Base-by-base conservation (phyloP, 2,797 vertebrate genomes). In the Cryptoprocta ferox region DNA sequence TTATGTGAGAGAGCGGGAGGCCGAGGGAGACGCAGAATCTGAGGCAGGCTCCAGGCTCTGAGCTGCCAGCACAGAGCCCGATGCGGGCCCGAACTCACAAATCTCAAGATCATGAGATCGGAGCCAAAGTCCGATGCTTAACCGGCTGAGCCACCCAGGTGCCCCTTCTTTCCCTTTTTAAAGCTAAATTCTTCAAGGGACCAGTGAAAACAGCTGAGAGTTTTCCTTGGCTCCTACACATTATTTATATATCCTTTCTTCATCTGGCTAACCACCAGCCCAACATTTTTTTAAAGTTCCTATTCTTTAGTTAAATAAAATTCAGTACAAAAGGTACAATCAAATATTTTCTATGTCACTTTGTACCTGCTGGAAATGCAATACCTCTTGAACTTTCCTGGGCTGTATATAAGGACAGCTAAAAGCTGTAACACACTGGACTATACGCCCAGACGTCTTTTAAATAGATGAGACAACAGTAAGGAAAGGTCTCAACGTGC, bases 291-390 rank as follows among this genome's bases (percentile, higher is more conserved):
- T 59, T 59, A 37, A 97, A 63, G 21, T 70, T 61, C 75, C 35
- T 79, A 10, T 39, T 45, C 16, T 70, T 96, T 48, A 71, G 83
- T 88, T 78, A 88, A 56, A 42, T 91, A 28, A 75, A 95, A 95
- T 78, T 92, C 42, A 42, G 21, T 61, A 30, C 16, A 26, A 81
- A 95, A 19, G 32, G 1, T 53, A 5, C 4, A 76, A 37, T 59
- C 3, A 30, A 85, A 8, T 73, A 59, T 93, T 92, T 93, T 61
- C 53, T 83, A 48, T 42, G 39, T 96, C 16, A 48, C 68, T 88
- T 82, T 88, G 21, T 75, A 75, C 65, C 35, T 90, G 3, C 42
- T 93, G 39, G 76, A 89, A 83, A 75, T 79, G 39, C 66, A 53
- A 7, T 1, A 81, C 6, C 6, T 86, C 81, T 79, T 94, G 81